phyloP scores from a whole-genome alignment of 64 coral and sea anemone genomes.

The Dendronephthya gigantea region DNA sequence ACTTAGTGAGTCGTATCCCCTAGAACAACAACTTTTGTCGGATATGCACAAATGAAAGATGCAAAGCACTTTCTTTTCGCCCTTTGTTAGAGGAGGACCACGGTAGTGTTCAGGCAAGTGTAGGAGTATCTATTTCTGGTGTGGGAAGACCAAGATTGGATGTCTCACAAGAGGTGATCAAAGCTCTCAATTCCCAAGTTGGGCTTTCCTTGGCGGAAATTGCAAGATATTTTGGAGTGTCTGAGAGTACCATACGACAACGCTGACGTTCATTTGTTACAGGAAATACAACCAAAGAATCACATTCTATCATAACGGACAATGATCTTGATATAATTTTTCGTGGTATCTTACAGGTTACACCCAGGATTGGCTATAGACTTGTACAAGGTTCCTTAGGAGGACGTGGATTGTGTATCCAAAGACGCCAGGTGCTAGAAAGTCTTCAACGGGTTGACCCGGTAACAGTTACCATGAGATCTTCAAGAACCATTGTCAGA shows the following conservation, averaged over 20 bases:
- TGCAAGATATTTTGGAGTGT: slow-evolving; percentile 8
- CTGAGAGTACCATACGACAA: slow-evolving; percentile 21
- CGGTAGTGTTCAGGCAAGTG: not conserved
- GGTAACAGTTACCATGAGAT: not conserved
- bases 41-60: not conserved
- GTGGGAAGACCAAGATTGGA: not conserved
- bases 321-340: not conserved
- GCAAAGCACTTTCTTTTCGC: not conserved
- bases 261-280: not conserved
- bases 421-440: not conserved
- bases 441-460: slow-evolving; percentile 24
- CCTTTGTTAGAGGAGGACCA: not conserved
- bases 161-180: not conserved
- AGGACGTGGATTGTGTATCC: slow-evolving; percentile 1
- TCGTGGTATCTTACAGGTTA: not conserved
- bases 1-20: not conserved
- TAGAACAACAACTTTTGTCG: not conserved
- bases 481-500: slow-evolving; percentile 12
- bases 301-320: not conserved
- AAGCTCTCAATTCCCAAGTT: not conserved
- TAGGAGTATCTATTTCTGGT: not conserved
- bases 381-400: slow-evolving; percentile 9
- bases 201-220: not conserved
- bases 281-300: no score
- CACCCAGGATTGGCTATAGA: not conserved